Base-by-base conservation (phyloP, 2,113 vertebrate genomes). In the Engraulis encrasicolus region DNA sequence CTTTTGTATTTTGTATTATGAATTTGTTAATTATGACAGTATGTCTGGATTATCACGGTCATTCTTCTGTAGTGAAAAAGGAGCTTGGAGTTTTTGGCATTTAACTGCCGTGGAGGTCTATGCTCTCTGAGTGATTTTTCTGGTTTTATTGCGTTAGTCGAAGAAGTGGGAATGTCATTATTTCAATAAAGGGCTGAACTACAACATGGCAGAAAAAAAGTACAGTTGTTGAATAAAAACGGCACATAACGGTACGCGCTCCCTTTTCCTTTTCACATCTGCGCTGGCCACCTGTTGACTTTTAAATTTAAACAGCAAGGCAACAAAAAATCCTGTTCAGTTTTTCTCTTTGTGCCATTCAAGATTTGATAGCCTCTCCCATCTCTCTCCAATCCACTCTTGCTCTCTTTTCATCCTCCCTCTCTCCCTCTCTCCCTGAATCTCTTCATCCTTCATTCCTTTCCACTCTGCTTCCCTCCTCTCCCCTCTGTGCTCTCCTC, bases 401-500 rank as follows among this genome's bases (percentile, higher is more conserved):
- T 78, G 34, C 40, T 78, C 37, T 37, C 58, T 82, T n/a, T 34
- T 37, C 61, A 36, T 82, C 87, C 90, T 87, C 84, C 86, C 89
- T 86, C 85, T 17, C 0, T 82, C 82, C 36, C 86, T 82, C 54
- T 80, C 11, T 49, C 15, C 11, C 14, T 23, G 0, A n/a, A n/a
- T 85, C 20, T 78, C 66, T 58, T 49, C 50, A 49, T 14, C n/a
- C 38, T 85, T 38, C 49, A 61, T 82, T 78, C 78, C 54, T 5
- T 84, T 87, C 86, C 88, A 81, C 89, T 82, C 83, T 78, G 7
- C 37, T 40, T 81, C 83, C 81, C 83, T 86, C 86, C 18, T 80
- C 82, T 86, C 79, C 80, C 50, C 84, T 81, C n/a, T n/a, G n/a
- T n/a, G n/a, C n/a, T n/a, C n/a, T n/a, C n/a, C n/a, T n/a, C n/a